These are phyloP conservation scores for Drosophila infuscata DNA, from an alignment of 2,888 invertebrate genomes.

Conservation along the genomic window DNA sequence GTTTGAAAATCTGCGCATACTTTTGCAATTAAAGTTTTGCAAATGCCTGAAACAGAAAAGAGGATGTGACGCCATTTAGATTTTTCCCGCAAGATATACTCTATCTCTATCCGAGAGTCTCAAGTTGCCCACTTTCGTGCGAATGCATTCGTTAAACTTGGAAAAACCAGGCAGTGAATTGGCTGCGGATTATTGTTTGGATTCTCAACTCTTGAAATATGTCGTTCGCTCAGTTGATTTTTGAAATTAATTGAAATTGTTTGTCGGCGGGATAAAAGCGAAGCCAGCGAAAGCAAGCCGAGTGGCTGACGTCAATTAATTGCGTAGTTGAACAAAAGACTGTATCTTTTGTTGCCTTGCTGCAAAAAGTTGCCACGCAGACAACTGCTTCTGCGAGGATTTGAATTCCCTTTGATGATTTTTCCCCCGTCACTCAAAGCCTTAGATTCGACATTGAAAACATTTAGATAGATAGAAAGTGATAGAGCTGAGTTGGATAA, in stretches of 20 bases:
- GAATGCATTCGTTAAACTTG: slow-evolving; percentile 53
- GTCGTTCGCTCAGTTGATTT: slow-evolving; percentile 61
- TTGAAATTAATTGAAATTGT: slow-evolving; percentile 75
- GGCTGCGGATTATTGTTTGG: slow-evolving; percentile 42
- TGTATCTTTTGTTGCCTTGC: not conserved
- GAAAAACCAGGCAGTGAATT: slow-evolving; percentile 20
- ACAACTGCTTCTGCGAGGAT: slow-evolving; percentile 26
- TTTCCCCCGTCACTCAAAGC: slow-evolving; percentile 10
- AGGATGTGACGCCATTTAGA: slow-evolving; percentile 56
- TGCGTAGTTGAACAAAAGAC: slow-evolving; percentile 53
- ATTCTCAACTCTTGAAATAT: slow-evolving; percentile 35
- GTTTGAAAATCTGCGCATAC: slow-evolving; percentile 17
- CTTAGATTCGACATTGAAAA: slow-evolving; percentile 35
- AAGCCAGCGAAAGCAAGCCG: slow-evolving; percentile 39
- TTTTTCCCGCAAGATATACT: slow-evolving; percentile 54
- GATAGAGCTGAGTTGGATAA: not conserved
- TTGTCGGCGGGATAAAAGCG: slow-evolving; percentile 37
- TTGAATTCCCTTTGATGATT: slow-evolving; percentile 50
- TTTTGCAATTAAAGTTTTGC: slow-evolving; percentile 71
- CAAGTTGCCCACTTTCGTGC: slow-evolving; percentile 30
- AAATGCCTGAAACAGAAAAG: slow-evolving; percentile 35
- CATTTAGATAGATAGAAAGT: not conserved
- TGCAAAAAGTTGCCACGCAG: slow-evolving; percentile 25
- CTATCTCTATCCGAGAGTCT: slow-evolving; percentile 28
- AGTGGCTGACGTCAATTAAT: slow-evolving; percentile 65